phyloP scores from a whole-genome alignment of 2,113 vertebrate species.

The Nannobrachium achirus region DNA sequence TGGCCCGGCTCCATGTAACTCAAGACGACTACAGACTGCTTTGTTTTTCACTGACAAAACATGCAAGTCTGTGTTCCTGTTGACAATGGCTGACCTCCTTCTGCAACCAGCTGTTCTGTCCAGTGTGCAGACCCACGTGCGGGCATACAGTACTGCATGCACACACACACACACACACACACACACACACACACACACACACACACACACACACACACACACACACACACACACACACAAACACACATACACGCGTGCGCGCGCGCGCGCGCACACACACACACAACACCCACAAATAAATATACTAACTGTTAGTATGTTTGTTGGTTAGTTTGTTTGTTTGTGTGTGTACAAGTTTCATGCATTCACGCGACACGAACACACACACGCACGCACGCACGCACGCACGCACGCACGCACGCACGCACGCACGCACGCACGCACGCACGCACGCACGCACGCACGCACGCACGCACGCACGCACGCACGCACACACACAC shows the following conservation, averaged over 20 bases:
- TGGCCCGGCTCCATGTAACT: slow-evolving; percentile 49
- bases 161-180: slow-evolving; percentile 37
- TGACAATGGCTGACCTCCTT: slow-evolving; percentile 73
- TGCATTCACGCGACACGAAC: no score
- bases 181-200: not conserved
- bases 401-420: no score
- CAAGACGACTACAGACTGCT: slow-evolving; percentile 60
- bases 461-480: slow-evolving; percentile 2
- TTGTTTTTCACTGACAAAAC: slow-evolving; percentile 69
- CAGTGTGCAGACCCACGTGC: slow-evolving; percentile 36
- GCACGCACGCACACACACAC: slow-evolving; percentile 48
- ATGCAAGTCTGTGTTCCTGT: slow-evolving; percentile 70
- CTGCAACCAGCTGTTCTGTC: slow-evolving; percentile 72
- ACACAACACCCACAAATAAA: not conserved
- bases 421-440: not conserved
- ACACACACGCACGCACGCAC: no score
- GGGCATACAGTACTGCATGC: slow-evolving; percentile 43
- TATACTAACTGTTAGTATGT: not conserved
- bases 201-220: not conserved
- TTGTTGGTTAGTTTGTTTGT: no score
- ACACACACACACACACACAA: slow-evolving; percentile 38
- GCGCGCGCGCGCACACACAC: slow-evolving; percentile 1
- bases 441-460: not conserved
- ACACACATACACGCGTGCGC: slow-evolving; percentile 5
- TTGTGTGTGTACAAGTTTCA: no score